Percentiles rank a stretch among this genome's conserved stretches.
phyloP scores from a whole-genome alignment of 1,140 invertebrate genomes.

The Coenobita brevimanus region DNA sequence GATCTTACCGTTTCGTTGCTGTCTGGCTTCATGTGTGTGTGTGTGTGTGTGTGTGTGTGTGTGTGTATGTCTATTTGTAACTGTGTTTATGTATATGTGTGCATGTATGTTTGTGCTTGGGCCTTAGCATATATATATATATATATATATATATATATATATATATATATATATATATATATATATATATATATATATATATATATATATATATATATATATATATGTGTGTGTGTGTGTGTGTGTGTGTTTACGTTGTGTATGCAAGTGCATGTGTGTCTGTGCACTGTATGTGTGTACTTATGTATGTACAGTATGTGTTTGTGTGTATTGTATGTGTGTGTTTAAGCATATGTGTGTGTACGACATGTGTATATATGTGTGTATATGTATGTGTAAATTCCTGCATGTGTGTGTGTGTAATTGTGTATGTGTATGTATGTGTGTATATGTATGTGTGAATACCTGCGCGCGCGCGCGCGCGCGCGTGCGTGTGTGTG shows the following conservation, averaged over 20 bases:
- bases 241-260: neutral
- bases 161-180: neutral
- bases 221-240: conserved; percentile 27
- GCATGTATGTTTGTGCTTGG: neutral
- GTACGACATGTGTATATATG: no score
- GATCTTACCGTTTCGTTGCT: no score
- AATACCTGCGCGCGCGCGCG: no score
- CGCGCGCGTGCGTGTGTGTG: no score
- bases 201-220: conserved; percentile 27
- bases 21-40: no score
- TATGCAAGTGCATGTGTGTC: neutral
- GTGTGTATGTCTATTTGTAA: neutral
- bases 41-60: neutral
- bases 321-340: no score
- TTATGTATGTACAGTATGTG: neutral
- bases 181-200: conserved; percentile 10
- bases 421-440: no score
- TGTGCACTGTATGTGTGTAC: neutral
- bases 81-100: neutral
- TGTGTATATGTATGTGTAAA: no score
- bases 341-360: no score
- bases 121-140: neutral
- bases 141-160: neutral
- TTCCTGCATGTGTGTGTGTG: no score
- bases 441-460: no score